A percentile compares a stretch with the other conserved stretches of the same genome.
Conservation (phyloP, 2,797 vertebrate genomes). For the Psittacula derbiana region DNA sequence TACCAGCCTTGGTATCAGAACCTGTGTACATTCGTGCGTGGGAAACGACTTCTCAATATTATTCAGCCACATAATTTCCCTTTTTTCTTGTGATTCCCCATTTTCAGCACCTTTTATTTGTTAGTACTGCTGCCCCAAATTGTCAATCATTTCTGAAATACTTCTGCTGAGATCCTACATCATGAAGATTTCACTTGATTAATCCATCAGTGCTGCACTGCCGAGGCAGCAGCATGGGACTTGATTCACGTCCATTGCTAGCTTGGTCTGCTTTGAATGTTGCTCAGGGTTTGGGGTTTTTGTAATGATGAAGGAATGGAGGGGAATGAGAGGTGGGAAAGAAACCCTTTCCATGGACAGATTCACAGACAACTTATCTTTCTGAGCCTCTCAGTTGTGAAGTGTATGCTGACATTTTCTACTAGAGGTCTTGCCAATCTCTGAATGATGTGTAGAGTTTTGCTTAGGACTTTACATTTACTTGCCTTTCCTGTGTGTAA, state of each 20-base stretch:
- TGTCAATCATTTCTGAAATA: neutral
- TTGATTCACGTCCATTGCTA: neutral
- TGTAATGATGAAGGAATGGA: neutral
- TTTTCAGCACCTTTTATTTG: neutral
- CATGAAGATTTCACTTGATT: neutral
- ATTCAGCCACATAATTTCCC: conserved; percentile 49
- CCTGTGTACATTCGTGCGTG: neutral
- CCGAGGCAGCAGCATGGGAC: neutral
- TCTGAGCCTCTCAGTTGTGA: neutral
- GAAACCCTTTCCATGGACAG: neutral
- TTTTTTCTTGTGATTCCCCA: conserved; percentile 41
- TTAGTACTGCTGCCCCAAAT: neutral
- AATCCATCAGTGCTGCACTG: neutral
- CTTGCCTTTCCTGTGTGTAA: neutral
- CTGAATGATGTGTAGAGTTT: neutral
- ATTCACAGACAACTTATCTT: neutral
- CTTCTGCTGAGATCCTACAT: neutral
- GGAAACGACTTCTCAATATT: conserved; percentile 35
- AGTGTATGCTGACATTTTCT: neutral
- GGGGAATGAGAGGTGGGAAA: neutral
- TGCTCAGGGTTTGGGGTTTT: neutral
- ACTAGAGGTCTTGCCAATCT: neutral
- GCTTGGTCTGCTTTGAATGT: neutral
- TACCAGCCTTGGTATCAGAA: conserved; percentile 6
- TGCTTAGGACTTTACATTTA: neutral